Evolutionary conservation across 2,888 invertebrate genomes (phyloP).

Genomic region (Machimus rusticus): DNA sequence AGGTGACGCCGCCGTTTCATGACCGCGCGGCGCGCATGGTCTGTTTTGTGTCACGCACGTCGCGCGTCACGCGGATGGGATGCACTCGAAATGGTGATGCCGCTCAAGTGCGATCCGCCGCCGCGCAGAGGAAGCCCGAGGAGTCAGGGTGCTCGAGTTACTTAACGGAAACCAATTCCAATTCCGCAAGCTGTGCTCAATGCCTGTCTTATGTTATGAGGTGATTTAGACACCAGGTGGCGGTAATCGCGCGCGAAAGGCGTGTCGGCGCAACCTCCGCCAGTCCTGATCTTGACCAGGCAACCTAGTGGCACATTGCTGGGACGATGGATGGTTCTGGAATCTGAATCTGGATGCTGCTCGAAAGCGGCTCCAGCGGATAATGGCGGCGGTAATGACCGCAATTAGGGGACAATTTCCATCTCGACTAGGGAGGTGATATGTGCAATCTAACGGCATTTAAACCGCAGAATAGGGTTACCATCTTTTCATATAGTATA

Average conservation of each 20-base stretch:
- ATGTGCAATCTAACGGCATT: neutral
- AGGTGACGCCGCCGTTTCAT: neutral
- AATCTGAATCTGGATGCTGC: neutral
- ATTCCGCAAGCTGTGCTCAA: neutral
- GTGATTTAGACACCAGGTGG: neutral
- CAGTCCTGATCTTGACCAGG: neutral
- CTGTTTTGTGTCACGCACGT: neutral
- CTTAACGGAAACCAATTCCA: neutral
- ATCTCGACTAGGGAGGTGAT: neutral
- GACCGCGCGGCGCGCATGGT: neutral
- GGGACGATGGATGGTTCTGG: neutral
- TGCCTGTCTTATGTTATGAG: neutral
- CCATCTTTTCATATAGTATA: neutral
- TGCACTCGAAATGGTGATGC: neutral
- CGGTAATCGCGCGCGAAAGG: neutral
- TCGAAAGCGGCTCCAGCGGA: neutral
- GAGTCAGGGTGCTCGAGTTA: neutral
- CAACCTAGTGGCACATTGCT: slow-evolving; percentile 3
- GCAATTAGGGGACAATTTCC: neutral
- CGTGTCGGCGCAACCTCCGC: neutral
- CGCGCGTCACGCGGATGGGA: neutral
- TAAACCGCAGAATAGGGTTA: neutral
- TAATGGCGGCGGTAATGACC: neutral
- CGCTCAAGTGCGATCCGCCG: neutral
- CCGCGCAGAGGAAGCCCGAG: neutral